phyloP scores from a whole-genome alignment of 2,113 vertebrate genomes.

The Eidolon helvum region DNA sequence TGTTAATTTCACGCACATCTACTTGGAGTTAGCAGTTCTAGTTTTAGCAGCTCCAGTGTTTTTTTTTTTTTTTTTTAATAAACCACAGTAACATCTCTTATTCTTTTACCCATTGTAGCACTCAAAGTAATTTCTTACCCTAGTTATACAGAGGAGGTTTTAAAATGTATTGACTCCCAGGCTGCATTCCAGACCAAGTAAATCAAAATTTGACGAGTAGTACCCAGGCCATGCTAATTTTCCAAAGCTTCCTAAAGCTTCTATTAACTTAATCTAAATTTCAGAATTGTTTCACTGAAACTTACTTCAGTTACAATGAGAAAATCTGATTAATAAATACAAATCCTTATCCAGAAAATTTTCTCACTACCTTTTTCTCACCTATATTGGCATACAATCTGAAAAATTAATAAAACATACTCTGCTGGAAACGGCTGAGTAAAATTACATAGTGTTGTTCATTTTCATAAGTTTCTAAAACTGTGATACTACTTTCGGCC shows the following conservation, averaged over 20 bases:
- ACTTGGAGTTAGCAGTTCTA: background rate
- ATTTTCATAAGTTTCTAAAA: background rate
- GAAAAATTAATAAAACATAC: background rate
- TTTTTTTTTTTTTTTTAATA: background rate
- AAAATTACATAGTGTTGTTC: background rate
- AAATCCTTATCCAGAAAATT: background rate
- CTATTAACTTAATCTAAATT: background rate
- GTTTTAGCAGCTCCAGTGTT: background rate
- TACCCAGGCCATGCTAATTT: background rate
- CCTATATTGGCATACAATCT: background rate
- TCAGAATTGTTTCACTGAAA: background rate
- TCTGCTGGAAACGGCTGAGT: background rate
- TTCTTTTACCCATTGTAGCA: background rate
- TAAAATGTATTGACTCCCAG: background rate
- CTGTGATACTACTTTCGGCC: background rate
- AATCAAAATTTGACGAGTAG: background rate
- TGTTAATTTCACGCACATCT: background rate
- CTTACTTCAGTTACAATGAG: background rate
- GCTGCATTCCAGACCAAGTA: background rate
- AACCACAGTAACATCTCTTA: background rate
- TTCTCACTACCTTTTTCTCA: background rate
- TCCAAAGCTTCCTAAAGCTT: background rate
- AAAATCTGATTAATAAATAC: background rate
- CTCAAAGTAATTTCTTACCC: background rate
- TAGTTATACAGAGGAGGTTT: background rate